Conservation (phyloP, 2,113 vertebrate species). For the Peromyscus polionotus region DNA sequence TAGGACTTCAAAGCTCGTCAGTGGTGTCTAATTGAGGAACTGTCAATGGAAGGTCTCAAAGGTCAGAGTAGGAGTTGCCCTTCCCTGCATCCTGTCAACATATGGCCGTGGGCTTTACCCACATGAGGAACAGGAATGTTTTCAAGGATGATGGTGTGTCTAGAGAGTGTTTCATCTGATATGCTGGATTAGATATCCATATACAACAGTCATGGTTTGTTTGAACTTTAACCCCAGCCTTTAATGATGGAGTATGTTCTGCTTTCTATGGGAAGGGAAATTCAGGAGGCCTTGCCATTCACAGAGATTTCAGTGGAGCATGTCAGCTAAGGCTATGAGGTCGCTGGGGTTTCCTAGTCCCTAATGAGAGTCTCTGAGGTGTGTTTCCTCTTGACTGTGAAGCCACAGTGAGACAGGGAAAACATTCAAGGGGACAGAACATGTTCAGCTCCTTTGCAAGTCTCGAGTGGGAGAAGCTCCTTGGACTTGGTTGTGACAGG, state of each 20-base stretch:
- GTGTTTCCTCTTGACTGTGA: not conserved
- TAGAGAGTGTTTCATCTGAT: constrained; percentile 3
- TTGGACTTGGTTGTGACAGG: not conserved
- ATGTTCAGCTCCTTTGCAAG: not conserved
- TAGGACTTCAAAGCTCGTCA: not conserved
- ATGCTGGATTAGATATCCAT: not conserved
- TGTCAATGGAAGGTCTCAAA: not conserved
- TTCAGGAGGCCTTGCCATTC: not conserved
- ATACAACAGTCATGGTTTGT: not conserved
- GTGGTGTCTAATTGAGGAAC: not conserved
- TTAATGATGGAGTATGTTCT: not conserved
- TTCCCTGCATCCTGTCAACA: not conserved
- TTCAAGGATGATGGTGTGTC: not conserved
- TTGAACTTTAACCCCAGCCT: not conserved
- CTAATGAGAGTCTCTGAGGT: not conserved
- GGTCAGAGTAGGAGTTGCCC: not conserved
- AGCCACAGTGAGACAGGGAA: not conserved
- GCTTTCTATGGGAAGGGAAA: not conserved
- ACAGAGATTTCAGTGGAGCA: not conserved
- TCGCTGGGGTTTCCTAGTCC: not conserved
- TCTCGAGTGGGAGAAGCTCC: not conserved
- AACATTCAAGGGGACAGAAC: not conserved
- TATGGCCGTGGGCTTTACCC: not conserved
- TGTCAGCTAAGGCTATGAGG: not conserved
- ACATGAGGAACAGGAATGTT: not conserved